phyloP scores from a whole-genome alignment of 2,797 vertebrate species.

The Macropus fuliginosus region DNA sequence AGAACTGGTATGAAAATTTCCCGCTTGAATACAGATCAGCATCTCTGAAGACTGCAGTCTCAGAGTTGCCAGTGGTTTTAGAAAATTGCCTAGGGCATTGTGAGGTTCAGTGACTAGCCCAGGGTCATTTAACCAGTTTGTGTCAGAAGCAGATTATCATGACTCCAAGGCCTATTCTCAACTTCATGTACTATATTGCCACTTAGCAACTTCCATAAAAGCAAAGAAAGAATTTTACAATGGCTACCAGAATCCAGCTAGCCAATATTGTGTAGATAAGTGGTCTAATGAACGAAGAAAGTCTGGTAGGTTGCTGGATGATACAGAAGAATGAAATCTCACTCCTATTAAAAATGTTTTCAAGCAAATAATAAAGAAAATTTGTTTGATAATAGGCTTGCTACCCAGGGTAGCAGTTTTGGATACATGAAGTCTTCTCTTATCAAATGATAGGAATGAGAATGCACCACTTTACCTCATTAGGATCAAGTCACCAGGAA shows the following conservation, averaged over 20 bases:
- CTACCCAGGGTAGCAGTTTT: neutral
- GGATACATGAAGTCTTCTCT: neutral
- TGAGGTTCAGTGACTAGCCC: neutral
- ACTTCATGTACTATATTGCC: neutral
- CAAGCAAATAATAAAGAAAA: constrained; percentile 17
- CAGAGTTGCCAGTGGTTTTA: neutral
- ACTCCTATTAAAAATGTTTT: neutral
- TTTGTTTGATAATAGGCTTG: neutral
- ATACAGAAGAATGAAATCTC: neutral
- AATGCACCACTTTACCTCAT: constrained; percentile 42
- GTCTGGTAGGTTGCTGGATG: neutral
- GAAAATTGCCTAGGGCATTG: neutral
- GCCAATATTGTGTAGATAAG: neutral
- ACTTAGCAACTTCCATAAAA: neutral
- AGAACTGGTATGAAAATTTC: neutral
- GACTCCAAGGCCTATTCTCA: neutral
- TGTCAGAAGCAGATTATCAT: neutral
- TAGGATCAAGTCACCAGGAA: constrained; percentile 42
- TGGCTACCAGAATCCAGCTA: neutral
- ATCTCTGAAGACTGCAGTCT: neutral
- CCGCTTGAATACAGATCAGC: neutral
- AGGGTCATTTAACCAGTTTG: neutral
- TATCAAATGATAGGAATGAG: neutral
- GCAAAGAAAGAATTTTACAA: neutral
- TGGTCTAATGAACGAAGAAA: constrained; percentile 7